A percentile compares a stretch with the other conserved stretches of the same genome.
Evolutionary conservation across 2,113 vertebrate genomes (phyloP).

Genomic region (Xiphophorus couchianus): DNA sequence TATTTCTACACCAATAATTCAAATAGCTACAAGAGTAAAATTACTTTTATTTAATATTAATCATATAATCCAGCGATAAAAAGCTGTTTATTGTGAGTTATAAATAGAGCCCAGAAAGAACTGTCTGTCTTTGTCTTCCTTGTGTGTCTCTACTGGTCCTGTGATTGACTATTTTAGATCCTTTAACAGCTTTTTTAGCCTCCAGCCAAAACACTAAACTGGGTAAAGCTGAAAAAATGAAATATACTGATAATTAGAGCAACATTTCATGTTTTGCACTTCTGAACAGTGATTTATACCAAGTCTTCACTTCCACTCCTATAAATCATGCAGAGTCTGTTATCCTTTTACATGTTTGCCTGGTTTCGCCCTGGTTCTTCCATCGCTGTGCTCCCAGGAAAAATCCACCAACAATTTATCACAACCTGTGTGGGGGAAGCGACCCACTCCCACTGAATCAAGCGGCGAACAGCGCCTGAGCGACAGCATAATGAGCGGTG

Average conservation of each 20-base stretch:
- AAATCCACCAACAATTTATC: not conserved
- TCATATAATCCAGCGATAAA: not conserved
- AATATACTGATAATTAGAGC: not conserved
- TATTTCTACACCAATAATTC: not conserved
- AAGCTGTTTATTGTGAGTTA: not conserved
- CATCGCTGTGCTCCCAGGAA: not conserved
- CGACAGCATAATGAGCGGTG: slow-evolving; percentile 36
- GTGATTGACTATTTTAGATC: not conserved
- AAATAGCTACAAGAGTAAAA: not conserved
- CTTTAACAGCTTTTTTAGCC: not conserved
- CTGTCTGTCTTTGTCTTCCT: not conserved
- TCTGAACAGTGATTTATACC: not conserved
- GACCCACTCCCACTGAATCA: not conserved
- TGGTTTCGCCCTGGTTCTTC: not conserved
- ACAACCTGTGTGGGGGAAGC: not conserved
- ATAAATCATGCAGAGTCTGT: not conserved
- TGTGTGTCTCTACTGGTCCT: not conserved
- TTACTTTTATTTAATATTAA: not conserved
- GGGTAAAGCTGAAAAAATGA: not conserved
- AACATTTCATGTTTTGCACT: not conserved
- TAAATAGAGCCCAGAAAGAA: not conserved
- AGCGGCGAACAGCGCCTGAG: not conserved
- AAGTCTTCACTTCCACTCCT: not conserved
- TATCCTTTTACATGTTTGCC: not conserved
- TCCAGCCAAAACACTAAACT: not conserved